Percentiles rank a stretch among this genome's conserved stretches.
Conservation (phyloP, 1,140 invertebrate species). For the Eueides isabella region DNA sequence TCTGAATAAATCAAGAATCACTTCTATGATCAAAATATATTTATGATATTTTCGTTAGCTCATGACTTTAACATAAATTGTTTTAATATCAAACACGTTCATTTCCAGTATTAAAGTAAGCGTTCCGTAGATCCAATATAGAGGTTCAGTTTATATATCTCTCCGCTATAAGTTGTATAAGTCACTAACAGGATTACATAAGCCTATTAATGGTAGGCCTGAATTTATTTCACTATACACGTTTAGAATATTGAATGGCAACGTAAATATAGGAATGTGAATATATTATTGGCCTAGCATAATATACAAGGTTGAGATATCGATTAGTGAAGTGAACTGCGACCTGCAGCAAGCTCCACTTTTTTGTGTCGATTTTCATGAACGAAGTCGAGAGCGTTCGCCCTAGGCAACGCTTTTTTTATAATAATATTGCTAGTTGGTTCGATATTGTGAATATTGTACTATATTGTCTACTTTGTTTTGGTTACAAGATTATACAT, state of each 20-base stretch:
- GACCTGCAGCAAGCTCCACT: conserved; percentile 15
- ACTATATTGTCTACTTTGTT: neutral
- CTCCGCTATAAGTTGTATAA: neutral
- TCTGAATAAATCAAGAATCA: neutral
- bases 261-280: neutral
- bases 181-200: conserved; percentile 32
- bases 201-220: conserved; percentile 10
- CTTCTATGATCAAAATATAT: neutral
- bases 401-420: neutral
- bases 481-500: neutral
- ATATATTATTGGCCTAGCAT: conserved; percentile 5
- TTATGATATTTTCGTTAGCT: neutral
- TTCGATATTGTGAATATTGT: neutral
- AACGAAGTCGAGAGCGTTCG: conserved; percentile 5
- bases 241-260: neutral
- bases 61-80: neutral
- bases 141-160: conserved; percentile 9
- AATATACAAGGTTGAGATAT: conserved; percentile 18
- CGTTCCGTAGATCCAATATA: conserved; percentile 20
- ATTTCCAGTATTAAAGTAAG: conserved; percentile 7
- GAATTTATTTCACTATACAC: neutral
- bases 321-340: conserved; percentile 11
- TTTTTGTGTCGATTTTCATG: conserved; percentile 8
- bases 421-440: too few species aligned
- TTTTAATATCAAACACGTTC: neutral